Evolutionary conservation across 2,113 vertebrate genomes (phyloP).

Genomic region (Chaenocephalus aceratus): DNA sequence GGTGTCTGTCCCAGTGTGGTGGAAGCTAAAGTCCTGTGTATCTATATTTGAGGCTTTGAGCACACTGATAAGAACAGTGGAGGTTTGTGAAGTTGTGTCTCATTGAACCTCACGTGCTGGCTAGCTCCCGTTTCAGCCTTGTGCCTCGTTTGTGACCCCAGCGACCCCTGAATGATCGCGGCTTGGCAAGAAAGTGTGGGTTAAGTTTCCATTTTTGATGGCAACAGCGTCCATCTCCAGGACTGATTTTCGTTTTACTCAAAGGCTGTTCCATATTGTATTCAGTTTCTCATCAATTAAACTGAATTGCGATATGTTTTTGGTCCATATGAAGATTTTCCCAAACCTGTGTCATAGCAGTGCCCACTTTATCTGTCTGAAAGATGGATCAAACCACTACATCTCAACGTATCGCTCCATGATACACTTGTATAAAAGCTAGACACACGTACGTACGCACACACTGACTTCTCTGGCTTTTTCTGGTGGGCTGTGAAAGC

Average conservation of each 20-base stretch:
- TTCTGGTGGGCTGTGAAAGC: slow-evolving; percentile 38
- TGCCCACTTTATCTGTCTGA: slow-evolving; percentile 35
- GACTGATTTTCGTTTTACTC: slow-evolving; percentile 13
- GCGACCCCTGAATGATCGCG: slow-evolving; percentile 58
- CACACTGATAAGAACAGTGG: slow-evolving; percentile 18
- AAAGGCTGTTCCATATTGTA: slow-evolving; percentile 22
- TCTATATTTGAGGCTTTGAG: slow-evolving; percentile 7
- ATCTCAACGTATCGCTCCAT: slow-evolving; percentile 21
- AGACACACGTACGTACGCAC: slow-evolving; percentile 18
- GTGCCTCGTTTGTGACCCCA: slow-evolving; percentile 63
- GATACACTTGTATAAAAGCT: slow-evolving; percentile 38
- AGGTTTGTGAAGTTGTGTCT: slow-evolving; percentile 11
- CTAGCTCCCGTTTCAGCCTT: slow-evolving; percentile 38
- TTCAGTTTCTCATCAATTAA: background rate
- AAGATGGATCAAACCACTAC: slow-evolving; percentile 36
- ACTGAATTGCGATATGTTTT: slow-evolving; percentile 13
- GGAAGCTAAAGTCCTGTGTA: background rate
- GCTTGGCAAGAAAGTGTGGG: slow-evolving; percentile 23
- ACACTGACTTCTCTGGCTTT: slow-evolving; percentile 39
- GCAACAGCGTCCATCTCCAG: slow-evolving; percentile 23
- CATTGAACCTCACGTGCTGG: slow-evolving; percentile 11
- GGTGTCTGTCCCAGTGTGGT: background rate
- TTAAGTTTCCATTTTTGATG: slow-evolving; percentile 40
- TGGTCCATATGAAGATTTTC: slow-evolving; percentile 4
- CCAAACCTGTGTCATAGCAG: slow-evolving; percentile 36